Evolutionary conservation across 2,888 invertebrate species (phyloP).

Genomic region (Cheilosia variabilis): DNA sequence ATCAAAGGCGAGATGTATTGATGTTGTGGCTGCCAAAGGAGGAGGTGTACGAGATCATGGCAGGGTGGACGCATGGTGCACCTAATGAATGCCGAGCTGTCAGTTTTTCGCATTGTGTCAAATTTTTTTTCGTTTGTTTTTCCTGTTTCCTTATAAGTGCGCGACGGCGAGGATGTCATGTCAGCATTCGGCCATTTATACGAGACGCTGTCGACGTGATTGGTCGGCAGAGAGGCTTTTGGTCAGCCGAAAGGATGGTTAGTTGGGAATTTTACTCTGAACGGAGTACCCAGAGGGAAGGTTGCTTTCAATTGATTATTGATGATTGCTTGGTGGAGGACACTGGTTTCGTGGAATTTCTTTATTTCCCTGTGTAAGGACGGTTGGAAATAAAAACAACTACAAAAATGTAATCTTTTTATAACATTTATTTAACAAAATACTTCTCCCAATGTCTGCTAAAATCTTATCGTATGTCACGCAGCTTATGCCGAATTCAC

Average conservation of each 20-base stretch:
- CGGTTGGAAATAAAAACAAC: too few relatives aligned
- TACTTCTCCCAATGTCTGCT: too few relatives aligned
- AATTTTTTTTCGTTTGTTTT: slow-evolving; percentile 29
- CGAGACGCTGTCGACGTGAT: slow-evolving; percentile 1
- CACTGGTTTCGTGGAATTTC: neutral
- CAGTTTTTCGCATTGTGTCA: slow-evolving; percentile 41
- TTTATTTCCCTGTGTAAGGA: too few relatives aligned
- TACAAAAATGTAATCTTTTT: too few relatives aligned
- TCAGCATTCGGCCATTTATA: slow-evolving; percentile 7
- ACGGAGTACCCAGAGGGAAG: neutral
- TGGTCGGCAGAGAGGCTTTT: slow-evolving; percentile 24
- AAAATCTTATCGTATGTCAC: too few relatives aligned
- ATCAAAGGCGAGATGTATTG: slow-evolving; percentile 52
- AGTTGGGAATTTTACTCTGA: neutral
- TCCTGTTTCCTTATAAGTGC: slow-evolving; percentile 2
- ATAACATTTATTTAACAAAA: too few relatives aligned
- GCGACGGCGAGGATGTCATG: slow-evolving; percentile 13
- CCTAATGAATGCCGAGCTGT: slow-evolving; percentile 52
- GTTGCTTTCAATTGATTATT: neutral
- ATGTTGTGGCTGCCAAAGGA: neutral
- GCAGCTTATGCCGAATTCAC: too few relatives aligned
- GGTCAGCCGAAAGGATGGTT: slow-evolving; percentile 18
- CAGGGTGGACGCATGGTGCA: slow-evolving; percentile 31
- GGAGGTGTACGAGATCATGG: slow-evolving; percentile 20
- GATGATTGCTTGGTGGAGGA: neutral